Conservation (phyloP, 2,888 invertebrate genomes). For the Watsonalla binaria region DNA sequence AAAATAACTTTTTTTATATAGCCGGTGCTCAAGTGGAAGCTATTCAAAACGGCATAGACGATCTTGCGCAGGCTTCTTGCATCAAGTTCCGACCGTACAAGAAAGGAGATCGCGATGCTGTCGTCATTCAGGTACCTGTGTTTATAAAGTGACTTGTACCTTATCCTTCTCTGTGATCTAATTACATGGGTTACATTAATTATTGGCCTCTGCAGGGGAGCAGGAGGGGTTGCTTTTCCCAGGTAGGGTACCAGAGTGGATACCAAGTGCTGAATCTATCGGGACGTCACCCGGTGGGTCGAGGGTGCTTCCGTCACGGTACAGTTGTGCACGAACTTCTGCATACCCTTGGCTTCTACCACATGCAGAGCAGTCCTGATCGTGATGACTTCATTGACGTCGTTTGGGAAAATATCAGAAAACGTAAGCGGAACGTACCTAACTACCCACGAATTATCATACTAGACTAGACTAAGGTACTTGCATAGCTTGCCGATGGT, state of each 20-base stretch:
- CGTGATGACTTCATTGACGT: conserved; percentile 87
- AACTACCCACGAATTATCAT: neutral
- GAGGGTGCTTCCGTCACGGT: conserved; percentile 81
- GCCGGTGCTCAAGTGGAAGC: conserved; percentile 62
- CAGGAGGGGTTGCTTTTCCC: conserved; percentile 69
- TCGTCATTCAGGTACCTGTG: conserved; percentile 62
- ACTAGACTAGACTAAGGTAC: too few species aligned
- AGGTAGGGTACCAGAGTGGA: conserved; percentile 71
- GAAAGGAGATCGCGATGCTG: conserved; percentile 67
- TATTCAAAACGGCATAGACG: conserved; percentile 68
- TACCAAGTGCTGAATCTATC: conserved; percentile 79
- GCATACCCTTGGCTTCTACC: conserved; percentile 89
- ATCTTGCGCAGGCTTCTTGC: conserved; percentile 67
- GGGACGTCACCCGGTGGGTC: conserved; percentile 73
- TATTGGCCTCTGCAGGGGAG: conserved; percentile 39
- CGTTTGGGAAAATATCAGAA: conserved; percentile 83
- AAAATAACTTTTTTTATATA: conserved; percentile 19
- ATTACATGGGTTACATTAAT: neutral
- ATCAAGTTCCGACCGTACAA: conserved; percentile 67
- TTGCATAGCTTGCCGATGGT: too few species aligned
- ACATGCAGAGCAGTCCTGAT: conserved; percentile 89
- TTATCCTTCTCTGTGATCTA: neutral
- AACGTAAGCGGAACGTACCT: conserved; percentile 57
- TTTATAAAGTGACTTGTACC: too few species aligned
- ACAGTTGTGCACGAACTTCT: conserved; percentile 88